These are phyloP conservation scores for Bedellia somnulentella DNA, from an alignment of 2,888 invertebrate species.

Conservation along the genomic window DNA sequence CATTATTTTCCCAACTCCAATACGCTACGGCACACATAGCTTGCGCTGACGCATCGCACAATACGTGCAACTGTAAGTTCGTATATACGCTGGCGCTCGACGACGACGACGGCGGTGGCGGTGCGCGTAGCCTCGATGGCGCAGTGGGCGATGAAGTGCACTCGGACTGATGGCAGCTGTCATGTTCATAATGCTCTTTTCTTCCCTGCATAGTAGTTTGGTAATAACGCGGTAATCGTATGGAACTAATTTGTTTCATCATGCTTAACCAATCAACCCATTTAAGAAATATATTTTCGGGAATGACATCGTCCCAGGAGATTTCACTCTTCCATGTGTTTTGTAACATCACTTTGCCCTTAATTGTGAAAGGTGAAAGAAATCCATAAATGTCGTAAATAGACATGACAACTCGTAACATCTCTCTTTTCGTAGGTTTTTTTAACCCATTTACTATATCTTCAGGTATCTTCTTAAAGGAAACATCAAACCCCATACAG, in stretches of 20 bases:
- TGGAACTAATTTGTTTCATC: too few relatives aligned
- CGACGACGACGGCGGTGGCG: too few relatives aligned
- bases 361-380: conserved; percentile 13
- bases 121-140: too few relatives aligned
- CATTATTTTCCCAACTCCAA: conserved; percentile 1
- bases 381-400: conserved; percentile 7
- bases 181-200: too few relatives aligned
- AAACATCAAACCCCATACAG: conserved; percentile 11
- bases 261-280: conserved; percentile 10
- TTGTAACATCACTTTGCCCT: conserved; percentile 13
- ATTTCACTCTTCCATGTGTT: conserved; percentile 9
- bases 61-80: conserved; percentile 7
- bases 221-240: not conserved
- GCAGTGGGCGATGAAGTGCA: too few relatives aligned
- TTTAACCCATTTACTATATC: conserved; percentile 7
- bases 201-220: not conserved
- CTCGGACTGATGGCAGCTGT: too few relatives aligned
- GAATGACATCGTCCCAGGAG: conserved; percentile 10
- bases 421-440: conserved; percentile 12
- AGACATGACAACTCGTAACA: conserved; percentile 12
- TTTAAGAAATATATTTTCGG: conserved; percentile 3
- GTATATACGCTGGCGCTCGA: too few relatives aligned
- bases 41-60: conserved; percentile 9
- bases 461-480: conserved; percentile 10
- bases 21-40: conserved; percentile 9